Base-by-base conservation (phyloP, 2,888 invertebrate genomes). In the Nycteola revayana region DNA sequence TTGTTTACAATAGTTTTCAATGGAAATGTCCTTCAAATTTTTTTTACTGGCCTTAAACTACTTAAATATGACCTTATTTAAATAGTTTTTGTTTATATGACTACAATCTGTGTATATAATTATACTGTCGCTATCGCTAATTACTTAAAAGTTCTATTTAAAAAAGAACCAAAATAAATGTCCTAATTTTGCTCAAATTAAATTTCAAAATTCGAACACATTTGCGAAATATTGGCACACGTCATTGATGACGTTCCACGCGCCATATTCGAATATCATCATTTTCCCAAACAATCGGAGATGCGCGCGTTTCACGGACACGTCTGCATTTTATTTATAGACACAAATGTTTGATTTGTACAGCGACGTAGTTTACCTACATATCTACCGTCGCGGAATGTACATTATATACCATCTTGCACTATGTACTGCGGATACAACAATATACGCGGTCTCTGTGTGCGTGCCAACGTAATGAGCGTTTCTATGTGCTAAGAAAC, bases 401-500 rank as follows among this genome's bases (percentile, higher is more conserved):
- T 80, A 81, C 62, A 77, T 76, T 69, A 81, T 85, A 74, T 85
- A 84, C 57, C 79, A 77, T 79, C 80, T 79, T 81, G 79, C 81
- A 81, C 73, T 83, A 79, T 79, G 77, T 80, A 75, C 66, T 66
- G 54, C 66, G 70, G 76, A 79, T 77, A 82, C 76, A 81, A 84
- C 84, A 83, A 84, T 79, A 80, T 76, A 72, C 66, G 63, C 67
- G 61, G 43, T 61, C 60, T 55, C 60, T 53, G 61, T 75, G 76
- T 75, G 76, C 70, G 75, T 75, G 67, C 71, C 65, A 51, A 51
- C 77, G 86, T 85, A 84, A 87, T 85, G 87, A 86, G 85, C 81
- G 83, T 70, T 53, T 83, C 86, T 89, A 87, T 87, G 84, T 85
- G 81, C 80, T 78, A 83, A 89, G 89, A 87, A 90, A 90, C 90